Conservation (phyloP, 2,888 invertebrate species). For the Parnassius orleans region DNA sequence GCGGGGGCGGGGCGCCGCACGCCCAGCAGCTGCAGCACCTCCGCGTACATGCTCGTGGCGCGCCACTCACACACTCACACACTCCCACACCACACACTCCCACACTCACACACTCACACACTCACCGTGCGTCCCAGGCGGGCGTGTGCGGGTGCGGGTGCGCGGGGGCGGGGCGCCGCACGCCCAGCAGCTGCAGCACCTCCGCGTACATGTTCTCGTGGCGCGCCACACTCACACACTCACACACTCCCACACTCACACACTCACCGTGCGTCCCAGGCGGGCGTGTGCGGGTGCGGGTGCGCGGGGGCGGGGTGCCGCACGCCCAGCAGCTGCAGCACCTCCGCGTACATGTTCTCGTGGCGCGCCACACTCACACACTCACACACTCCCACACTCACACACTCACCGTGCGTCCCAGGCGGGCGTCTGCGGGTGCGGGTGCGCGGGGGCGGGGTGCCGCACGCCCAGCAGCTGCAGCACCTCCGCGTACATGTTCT, state of each 20-base stretch:
- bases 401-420: conserved; percentile 74
- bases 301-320: conserved; percentile 37
- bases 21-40: conserved; percentile 79
- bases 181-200: conserved; percentile 33
- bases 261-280: conserved; percentile 1
- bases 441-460: conserved; percentile 82
- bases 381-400: conserved; percentile 37
- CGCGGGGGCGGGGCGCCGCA: conserved; percentile 64
- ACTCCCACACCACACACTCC: conserved; percentile 55
- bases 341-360: conserved; percentile 93
- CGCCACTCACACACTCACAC: too few species aligned
- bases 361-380: not conserved
- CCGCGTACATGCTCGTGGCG: too few species aligned
- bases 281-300: conserved; percentile 47
- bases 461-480: conserved; percentile 83
- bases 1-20: conserved; percentile 77
- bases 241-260: too few species aligned
- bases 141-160: conserved; percentile 72
- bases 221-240: too few species aligned
- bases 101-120: conserved; percentile 29
- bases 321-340: conserved; percentile 67
- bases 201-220: conserved; percentile 85
- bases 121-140: conserved; percentile 86
- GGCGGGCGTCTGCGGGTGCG: conserved; percentile 64
- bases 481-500: conserved; percentile 89